Base-by-base conservation (phyloP, 2,888 invertebrate genomes). In the Xestia sexstrigata region DNA sequence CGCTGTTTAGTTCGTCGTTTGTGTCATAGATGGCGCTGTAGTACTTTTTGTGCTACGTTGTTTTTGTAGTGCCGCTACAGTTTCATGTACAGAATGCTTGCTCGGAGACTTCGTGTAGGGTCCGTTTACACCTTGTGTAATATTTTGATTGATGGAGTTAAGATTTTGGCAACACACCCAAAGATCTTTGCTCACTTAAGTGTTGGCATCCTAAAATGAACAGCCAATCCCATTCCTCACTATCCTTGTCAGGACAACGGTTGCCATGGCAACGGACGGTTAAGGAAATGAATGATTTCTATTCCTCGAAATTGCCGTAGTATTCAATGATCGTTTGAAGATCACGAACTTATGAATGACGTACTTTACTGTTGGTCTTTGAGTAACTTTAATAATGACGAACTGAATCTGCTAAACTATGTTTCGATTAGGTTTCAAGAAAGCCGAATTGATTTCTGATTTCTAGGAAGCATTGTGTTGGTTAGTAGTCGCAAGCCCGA, bases 201-300 rank as follows among this genome's bases (percentile, higher is more conserved):
- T 45, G 45, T 45, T 4, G 45, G 45, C 15, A 45, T 45, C 13
- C 15, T 13, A 15, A 52, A 52, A 52, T 52, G 20, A 49, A 49
- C 20, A 9, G 13, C 23, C 23, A 62, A 23, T 49, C 35, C 23
- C 62, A 47, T 20, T 62, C 42, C 42, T n/a, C 9, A 42, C 2
- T 35, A 17, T 7, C 2, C 45, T 60, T 49, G 65, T 23, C 47
- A 67, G 35, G 39, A 45, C 49, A 35, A 60, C 55, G 9, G 85
- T 75, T 70, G 70, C 5, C 58, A 76, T 47, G 58, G 67, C 45
- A 73, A 67, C 81, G 3, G 26, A 11, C 7, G 13, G 17, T 0
- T 9, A 49, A 58, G 15, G n/a, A 52, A 68, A n/a, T 26, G 0
- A 68, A 70, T 17, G 35, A 20, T 47, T 30, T 55, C 42, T 2